Conservation (phyloP, 2,113 vertebrate species). For the Uropsilus gracilis region DNA sequence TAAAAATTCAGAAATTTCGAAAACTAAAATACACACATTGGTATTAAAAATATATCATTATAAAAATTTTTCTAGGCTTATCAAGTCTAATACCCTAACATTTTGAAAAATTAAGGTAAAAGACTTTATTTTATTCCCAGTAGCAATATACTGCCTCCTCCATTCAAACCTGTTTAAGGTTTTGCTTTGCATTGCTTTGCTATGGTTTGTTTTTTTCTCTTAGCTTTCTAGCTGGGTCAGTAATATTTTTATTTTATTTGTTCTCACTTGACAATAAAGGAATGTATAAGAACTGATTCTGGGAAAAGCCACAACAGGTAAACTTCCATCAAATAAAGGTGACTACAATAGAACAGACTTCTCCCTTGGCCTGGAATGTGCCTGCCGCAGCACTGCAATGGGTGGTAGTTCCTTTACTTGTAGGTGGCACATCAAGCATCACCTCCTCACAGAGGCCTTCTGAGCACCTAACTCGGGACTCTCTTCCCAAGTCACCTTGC, state of each 20-base stretch:
- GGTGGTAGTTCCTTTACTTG: neutral
- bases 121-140: neutral
- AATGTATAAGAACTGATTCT: neutral
- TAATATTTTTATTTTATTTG: neutral
- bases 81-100: neutral
- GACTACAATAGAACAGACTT: neutral
- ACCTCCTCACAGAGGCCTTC: neutral
- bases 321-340: neutral
- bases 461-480: neutral
- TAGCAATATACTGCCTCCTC: neutral
- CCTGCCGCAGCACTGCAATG: neutral
- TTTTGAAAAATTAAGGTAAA: neutral
- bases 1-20: neutral
- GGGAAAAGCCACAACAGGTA: neutral
- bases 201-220: neutral
- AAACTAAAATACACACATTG: neutral
- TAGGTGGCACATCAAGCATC: neutral
- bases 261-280: neutral
- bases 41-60: neutral
- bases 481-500: too few species aligned
- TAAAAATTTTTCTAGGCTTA: neutral
- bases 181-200: neutral
- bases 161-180: neutral
- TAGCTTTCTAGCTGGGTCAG: neutral
- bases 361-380: too few species aligned